Base-by-base conservation (phyloP, 2,888 invertebrate species). In the Cryptus viduatorius region DNA sequence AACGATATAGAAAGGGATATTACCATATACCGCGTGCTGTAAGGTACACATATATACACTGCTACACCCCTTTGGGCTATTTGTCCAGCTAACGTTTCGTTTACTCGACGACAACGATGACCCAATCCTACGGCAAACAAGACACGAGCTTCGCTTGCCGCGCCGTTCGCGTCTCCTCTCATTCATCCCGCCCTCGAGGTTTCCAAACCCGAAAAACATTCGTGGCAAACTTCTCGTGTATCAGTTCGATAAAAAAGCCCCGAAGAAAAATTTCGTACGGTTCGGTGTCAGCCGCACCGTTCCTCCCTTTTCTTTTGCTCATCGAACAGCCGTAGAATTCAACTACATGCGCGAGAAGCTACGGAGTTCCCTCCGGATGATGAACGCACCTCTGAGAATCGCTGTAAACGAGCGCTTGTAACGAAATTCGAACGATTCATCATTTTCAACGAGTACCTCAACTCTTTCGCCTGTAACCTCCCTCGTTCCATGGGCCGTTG, bases 21-120 rank as follows among this genome's bases (percentile, higher is more conserved):
- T 61, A 48, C 50, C n/a, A 64, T 65, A 24, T 53, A 71, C 31
- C 29, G 56, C 61, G 48, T 48, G 61, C 31, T 29, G 31, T 61
- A 29, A 29, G 31, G 61, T 61, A 79, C 84, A 83, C 83, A 44
- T 65, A 19, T 67, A 71, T 68, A 73, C 67, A 61, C 78, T 72
- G 72, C 48, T 78, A 56, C 68, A 59, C 53, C 50, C 76, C 85
- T 82, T 84, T n/a, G 79, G 83, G 86, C 77, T 87, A 86, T 87
- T 87, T 87, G 86, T 86, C 83, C 86, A 83, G 83, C 82, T 84
- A 87, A 86, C 87, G 81, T 87, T 87, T 86, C 84, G 86, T 87
- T 87, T 87, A 86, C 87, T 85, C 86, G 83, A 86, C 79, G 80
- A 82, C 86, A 85, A 85, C 85, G 79, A 83, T 87, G 87, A 87